These are phyloP conservation scores for Labeo catla DNA, from an alignment of 2,113 vertebrate species.

Conservation along the genomic window DNA sequence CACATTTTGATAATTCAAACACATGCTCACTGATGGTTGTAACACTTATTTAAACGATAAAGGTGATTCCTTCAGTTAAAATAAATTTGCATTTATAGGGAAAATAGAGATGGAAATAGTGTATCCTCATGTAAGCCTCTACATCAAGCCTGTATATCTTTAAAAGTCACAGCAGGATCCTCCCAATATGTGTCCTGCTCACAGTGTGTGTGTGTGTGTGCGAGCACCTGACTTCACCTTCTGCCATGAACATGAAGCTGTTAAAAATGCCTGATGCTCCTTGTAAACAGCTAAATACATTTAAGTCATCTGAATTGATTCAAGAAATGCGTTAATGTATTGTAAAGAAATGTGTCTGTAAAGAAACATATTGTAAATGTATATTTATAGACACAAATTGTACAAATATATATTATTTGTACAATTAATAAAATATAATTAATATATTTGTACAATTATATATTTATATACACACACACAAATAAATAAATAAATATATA, in stretches of 20 bases:
- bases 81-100: neutral
- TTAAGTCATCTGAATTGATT: too few relatives aligned
- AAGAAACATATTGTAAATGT: too few relatives aligned
- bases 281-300: too few relatives aligned
- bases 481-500: too few relatives aligned
- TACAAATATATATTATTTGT: too few relatives aligned
- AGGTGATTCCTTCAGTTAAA: neutral
- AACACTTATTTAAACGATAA: neutral
- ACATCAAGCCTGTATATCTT: neutral
- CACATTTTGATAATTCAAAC: neutral
- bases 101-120: neutral
- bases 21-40: neutral
- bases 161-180: slow-evolving; percentile 10
- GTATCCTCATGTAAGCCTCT: neutral
- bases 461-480: too few relatives aligned
- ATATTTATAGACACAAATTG: too few relatives aligned
- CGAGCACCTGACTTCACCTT: slow-evolving; percentile 3
- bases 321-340: too few relatives aligned
- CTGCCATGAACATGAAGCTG: neutral
- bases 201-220: neutral
- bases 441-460: too few relatives aligned
- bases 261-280: neutral
- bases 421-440: too few relatives aligned
- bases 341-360: too few relatives aligned
- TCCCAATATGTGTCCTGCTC: neutral